Conservation (phyloP, 37 sponge, comb jelly and placozoan genomes). For the Cliona cf. orientalis region DNA sequence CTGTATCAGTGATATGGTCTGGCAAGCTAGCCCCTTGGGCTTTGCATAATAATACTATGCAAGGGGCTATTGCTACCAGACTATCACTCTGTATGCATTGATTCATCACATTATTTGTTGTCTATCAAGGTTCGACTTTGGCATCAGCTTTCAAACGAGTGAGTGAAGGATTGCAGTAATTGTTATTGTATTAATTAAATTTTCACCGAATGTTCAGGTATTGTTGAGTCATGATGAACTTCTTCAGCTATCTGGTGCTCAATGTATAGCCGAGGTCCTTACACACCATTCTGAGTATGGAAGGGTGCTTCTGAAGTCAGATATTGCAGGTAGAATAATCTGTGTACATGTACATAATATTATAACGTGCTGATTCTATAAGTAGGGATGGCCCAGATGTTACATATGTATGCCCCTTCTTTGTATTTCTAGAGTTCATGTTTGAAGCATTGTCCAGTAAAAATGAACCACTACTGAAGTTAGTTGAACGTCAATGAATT, state of each 20-base stretch:
- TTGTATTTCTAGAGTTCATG: conserved; percentile 47
- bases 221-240: conserved; percentile 53
- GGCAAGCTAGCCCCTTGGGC: no score
- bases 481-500: not conserved
- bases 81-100: no score
- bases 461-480: conserved; percentile 52
- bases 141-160: conserved; percentile 69
- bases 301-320: conserved; percentile 47
- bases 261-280: conserved; percentile 62
- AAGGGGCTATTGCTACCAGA: no score
- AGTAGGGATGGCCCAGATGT: not conserved
- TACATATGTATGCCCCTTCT: not conserved
- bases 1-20: not conserved
- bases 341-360: not conserved
- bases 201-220: conserved; percentile 36
- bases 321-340: conserved; percentile 59
- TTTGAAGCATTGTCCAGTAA: conserved; percentile 72
- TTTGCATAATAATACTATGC: no score
- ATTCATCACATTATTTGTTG: not conserved
- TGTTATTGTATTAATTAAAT: not conserved
- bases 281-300: conserved; percentile 45
- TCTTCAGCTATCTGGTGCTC: conserved; percentile 62
- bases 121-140: conserved; percentile 48
- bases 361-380: not conserved
- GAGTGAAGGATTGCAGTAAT: not conserved